Evolutionary conservation across 2,113 vertebrate genomes (phyloP).

Genomic region (Ginglymostoma cirratum): DNA sequence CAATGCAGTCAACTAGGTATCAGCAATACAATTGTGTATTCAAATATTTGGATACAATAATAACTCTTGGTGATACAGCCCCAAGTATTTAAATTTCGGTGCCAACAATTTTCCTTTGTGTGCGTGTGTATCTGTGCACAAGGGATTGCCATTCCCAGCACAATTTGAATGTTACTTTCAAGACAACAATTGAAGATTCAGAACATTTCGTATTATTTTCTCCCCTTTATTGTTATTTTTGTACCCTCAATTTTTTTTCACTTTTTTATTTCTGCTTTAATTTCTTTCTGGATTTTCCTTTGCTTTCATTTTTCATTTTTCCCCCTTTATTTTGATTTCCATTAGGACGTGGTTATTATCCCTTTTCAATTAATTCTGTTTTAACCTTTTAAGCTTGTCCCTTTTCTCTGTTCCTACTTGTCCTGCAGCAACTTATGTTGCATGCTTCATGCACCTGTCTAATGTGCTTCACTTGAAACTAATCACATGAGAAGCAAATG

Average conservation of each 20-base stretch:
- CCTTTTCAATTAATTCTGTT: not conserved
- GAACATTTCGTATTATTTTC: not conserved
- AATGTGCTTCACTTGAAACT: not conserved
- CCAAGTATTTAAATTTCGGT: not conserved
- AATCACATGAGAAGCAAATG: not conserved
- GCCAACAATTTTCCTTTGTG: not conserved
- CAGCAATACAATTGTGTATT: not conserved
- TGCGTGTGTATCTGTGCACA: not conserved
- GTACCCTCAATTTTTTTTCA: not conserved
- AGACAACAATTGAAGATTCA: not conserved
- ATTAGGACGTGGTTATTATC: not conserved
- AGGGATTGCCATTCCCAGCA: no score
- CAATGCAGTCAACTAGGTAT: not conserved
- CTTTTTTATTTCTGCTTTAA: not conserved
- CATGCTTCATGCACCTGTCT: not conserved
- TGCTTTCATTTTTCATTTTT: not conserved
- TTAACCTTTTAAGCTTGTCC: not conserved
- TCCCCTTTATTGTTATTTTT: not conserved
- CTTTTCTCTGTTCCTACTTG: not conserved
- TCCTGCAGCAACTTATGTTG: not conserved
- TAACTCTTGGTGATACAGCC: not conserved
- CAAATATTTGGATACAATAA: not conserved
- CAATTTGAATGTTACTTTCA: not conserved
- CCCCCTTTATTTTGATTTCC: not conserved
- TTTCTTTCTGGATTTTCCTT: no score